Evolutionary conservation across 2,797 vertebrate species (phyloP).

Genomic region (Stomatorhinus walkeri): DNA sequence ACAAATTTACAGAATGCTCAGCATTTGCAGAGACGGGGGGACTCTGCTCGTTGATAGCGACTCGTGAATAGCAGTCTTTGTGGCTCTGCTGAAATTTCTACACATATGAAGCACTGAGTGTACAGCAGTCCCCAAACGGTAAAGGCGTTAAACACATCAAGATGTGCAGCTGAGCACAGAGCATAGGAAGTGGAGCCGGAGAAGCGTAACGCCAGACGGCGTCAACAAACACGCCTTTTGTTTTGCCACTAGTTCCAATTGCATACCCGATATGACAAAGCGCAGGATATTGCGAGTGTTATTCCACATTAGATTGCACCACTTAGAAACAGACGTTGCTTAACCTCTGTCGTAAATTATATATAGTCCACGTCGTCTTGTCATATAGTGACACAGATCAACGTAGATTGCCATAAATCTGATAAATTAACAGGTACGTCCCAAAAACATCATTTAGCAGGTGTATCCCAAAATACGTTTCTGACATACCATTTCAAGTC

Average conservation of each 20-base stretch:
- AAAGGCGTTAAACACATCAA: neutral
- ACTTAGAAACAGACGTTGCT: neutral
- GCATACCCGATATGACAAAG: neutral
- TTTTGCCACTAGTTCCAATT: neutral
- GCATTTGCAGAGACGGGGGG: neutral
- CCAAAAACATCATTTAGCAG: neutral
- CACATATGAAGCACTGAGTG: no score
- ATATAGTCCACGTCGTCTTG: neutral
- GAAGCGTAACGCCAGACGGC: neutral
- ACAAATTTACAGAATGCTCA: neutral
- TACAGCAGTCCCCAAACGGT: neutral
- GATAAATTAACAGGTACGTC: neutral
- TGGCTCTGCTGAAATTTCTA: neutral
- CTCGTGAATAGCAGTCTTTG: neutral
- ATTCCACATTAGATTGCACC: neutral
- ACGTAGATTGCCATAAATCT: neutral
- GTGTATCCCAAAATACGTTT: neutral
- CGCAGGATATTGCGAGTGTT: neutral
- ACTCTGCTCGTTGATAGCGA: neutral
- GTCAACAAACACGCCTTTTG: neutral
- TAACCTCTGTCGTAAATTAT: neutral
- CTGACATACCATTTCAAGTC: neutral
- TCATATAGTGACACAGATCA: neutral
- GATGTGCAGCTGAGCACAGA: neutral
- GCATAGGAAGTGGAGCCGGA: neutral